A percentile compares a stretch with the other conserved stretches of the same genome.
Conservation (phyloP, 2,888 invertebrate species). For the Ctena decussata region DNA sequence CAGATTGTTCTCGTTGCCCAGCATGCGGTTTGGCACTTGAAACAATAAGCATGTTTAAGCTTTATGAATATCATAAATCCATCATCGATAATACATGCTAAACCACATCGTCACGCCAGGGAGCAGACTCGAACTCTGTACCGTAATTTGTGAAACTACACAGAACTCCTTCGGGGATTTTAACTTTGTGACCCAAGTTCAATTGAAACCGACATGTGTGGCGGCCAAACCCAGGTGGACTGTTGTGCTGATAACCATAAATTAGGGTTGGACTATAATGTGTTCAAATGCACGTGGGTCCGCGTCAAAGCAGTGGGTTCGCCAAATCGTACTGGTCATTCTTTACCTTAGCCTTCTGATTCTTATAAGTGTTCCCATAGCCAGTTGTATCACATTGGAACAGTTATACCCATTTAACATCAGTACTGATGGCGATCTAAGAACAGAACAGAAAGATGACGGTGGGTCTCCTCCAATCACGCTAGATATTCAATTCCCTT, state of each 20-base stretch:
- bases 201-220: conserved; percentile 3
- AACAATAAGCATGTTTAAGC: too few relatives aligned
- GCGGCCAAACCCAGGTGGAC: background rate
- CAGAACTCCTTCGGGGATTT: conserved; percentile 9
- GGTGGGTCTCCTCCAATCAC: conserved; percentile 48
- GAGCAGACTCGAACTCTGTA: background rate
- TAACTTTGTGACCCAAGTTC: background rate
- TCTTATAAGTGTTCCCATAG: conserved; percentile 1
- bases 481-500: conserved; percentile 41
- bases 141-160: background rate
- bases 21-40: too few relatives aligned
- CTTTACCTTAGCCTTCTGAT: conserved; percentile 9
- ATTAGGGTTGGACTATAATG: conserved; percentile 63
- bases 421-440: conserved; percentile 4
- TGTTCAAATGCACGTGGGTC: conserved; percentile 54
- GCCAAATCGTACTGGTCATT: conserved; percentile 33
- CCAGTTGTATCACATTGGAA: conserved; percentile 24
- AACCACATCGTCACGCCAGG: background rate
- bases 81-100: conserved; percentile 4
- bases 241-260: conserved; percentile 13
- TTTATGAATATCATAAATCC: too few relatives aligned
- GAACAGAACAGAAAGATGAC: conserved; percentile 47
- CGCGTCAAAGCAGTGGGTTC: conserved; percentile 27
- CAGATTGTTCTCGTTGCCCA: too few relatives aligned
- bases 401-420: conserved; percentile 51